Base-by-base conservation (phyloP, 2,888 invertebrate genomes). In the Cylindroiulus punctatus region DNA sequence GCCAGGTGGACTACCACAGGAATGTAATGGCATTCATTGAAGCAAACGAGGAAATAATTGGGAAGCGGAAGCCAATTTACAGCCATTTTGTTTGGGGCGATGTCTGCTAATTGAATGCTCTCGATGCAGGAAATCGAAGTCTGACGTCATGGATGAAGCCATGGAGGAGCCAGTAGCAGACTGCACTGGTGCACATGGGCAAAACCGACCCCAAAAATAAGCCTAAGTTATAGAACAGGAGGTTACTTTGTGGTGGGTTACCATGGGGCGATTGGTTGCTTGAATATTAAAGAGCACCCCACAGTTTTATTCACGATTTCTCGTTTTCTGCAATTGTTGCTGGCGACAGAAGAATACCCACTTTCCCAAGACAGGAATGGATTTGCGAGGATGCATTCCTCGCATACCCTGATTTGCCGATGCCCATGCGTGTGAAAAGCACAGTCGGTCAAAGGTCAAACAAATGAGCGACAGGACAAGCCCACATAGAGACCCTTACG, bases 221-320 rank as follows among this genome's bases (percentile, higher is more conserved):
- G 44, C 44, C 44, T 44, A 12, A 44, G 14, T 8, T 44, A 44
- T 10, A 8, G 52, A 52, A 4, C 14, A 14, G 65, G 8, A 65
- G 30, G 30, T 30, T 32, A 17, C 17, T 76, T 2, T 30, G 76
- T 76, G 76, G 76, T 76, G 32, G 76, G 30, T 76, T 76, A 76
- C 14, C 76, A 30, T 76, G 76, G 0, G 76, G 76, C 30, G 17
- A 30, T 76, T 76, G 76, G 76, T 76, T 76, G 1, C 30, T 17
- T 76, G 76, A 76, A 76, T 76, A 30, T 76, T 76, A 76, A 76
- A 14, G 30, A 76, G 76, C 76, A 76, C 76, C 76, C 76, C 17
- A 76, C 30, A 30, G 76, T 76, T 76, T 76, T 30, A 76, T 76
- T 76, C 76, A 76, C 76, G 76, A 76, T 76, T 76, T 76, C 76